Conservation (phyloP, 2,888 invertebrate species). For the Mycalesis mineus region DNA sequence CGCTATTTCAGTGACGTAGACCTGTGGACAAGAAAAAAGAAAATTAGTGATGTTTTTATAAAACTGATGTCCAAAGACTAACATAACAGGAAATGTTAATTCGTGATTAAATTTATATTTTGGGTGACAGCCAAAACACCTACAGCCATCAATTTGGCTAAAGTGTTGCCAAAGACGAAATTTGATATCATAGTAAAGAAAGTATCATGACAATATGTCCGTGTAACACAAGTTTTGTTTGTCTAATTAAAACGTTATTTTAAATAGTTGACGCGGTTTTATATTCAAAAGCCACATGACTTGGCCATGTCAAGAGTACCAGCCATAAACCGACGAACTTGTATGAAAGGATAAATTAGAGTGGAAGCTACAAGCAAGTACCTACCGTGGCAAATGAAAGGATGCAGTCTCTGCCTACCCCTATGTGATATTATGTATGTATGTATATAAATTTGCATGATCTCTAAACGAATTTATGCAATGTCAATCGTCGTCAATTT, state of each 20-base stretch:
- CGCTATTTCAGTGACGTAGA: conserved; percentile 94
- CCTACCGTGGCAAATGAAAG: no score
- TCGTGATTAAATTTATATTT: neutral
- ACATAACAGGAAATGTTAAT: neutral
- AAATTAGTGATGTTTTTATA: neutral
- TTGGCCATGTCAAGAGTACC: neutral
- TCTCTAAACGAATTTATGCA: no score
- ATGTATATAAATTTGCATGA: no score
- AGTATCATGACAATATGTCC: neutral
- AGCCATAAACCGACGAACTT: no score
- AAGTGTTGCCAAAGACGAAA: neutral
- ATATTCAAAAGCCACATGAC: no score
- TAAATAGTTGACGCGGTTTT: neutral
- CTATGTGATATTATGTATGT: no score
- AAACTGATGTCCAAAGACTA: neutral
- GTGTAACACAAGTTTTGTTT: neutral
- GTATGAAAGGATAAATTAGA: no score
- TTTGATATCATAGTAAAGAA: neutral
- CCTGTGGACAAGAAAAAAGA: conserved; percentile 67
- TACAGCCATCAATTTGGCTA: neutral
- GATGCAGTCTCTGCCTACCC: no score
- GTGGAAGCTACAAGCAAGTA: no score
- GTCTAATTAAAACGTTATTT: neutral
- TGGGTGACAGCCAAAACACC: neutral
- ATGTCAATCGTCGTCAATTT: no score